phyloP scores from a whole-genome alignment of 2,113 vertebrate species.

The Morone saxatilis region DNA sequence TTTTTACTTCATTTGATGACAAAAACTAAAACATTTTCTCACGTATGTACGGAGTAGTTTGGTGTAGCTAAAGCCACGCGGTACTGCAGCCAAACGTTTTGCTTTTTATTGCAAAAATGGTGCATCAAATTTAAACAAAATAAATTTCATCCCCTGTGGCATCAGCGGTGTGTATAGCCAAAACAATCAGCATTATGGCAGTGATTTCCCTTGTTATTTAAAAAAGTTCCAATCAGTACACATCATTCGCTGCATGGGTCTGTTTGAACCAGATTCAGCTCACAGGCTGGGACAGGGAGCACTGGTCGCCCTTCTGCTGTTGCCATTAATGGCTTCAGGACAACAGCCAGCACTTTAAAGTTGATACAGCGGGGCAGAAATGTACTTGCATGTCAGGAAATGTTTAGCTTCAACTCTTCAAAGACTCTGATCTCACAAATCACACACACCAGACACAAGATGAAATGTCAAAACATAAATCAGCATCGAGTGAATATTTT shows the following conservation, averaged over 20 bases:
- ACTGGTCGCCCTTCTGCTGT: conserved; percentile 34
- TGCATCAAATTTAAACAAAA: not conserved
- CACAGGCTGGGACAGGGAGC: conserved; percentile 14
- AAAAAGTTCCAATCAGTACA: conserved; percentile 12
- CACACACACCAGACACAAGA: conserved; percentile 35
- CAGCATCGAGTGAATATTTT: conserved; percentile 15
- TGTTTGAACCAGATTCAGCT: conserved; percentile 30
- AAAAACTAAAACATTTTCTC: not conserved
- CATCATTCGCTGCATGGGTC: conserved; percentile 4
- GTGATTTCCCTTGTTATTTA: not conserved
- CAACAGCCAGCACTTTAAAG: conserved; percentile 65
- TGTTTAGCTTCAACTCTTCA: conserved; percentile 62
- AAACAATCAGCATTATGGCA: not conserved
- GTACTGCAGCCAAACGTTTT: not conserved
- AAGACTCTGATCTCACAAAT: conserved; percentile 56
- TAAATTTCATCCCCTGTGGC: not conserved
- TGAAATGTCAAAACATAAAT: conserved; percentile 38
- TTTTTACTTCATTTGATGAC: conserved; percentile 1
- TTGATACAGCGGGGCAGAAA: conserved; percentile 55
- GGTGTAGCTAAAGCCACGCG: not conserved
- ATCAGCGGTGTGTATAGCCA: not conserved
- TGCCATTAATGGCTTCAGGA: conserved; percentile 55
- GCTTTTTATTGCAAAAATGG: not conserved
- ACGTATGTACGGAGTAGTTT: not conserved
- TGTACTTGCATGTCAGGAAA: conserved; percentile 50